phyloP scores from a whole-genome alignment of 2,888 invertebrate genomes.

The Pachliopta kotzebuea region DNA sequence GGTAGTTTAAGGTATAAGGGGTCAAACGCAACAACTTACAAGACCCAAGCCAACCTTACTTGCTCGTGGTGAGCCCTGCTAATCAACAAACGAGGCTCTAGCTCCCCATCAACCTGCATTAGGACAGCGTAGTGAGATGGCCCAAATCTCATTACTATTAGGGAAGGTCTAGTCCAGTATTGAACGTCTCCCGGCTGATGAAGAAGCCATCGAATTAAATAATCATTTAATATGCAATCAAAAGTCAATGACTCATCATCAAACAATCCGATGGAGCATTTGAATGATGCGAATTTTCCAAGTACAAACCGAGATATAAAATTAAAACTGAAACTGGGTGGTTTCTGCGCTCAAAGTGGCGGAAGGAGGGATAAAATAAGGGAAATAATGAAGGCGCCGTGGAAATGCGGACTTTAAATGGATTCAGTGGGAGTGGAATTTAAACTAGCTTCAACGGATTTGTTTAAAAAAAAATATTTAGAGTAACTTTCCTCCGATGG shows the following conservation, averaged over 20 bases:
- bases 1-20: no score
- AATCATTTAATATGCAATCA: background rate
- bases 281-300: constrained; percentile 11
- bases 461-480: constrained; percentile 14
- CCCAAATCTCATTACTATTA: no score
- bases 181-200: no score
- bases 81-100: no score
- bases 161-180: no score
- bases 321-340: constrained; percentile 25
- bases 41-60: no score
- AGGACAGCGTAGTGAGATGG: no score
- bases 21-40: no score
- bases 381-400: constrained; percentile 27
- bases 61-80: no score
- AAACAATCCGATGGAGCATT: constrained; percentile 8
- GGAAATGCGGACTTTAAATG: constrained; percentile 27
- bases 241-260: constrained; percentile 1
- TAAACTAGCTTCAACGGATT: constrained; percentile 20
- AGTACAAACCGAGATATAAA: constrained; percentile 21
- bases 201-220: background rate
- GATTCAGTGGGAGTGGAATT: constrained; percentile 22
- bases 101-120: no score
- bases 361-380: constrained; percentile 27
- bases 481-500: background rate
- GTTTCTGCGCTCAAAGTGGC: constrained; percentile 27